Base-by-base conservation (phyloP, 2,888 invertebrate genomes). In the Leucophenga maculata region DNA sequence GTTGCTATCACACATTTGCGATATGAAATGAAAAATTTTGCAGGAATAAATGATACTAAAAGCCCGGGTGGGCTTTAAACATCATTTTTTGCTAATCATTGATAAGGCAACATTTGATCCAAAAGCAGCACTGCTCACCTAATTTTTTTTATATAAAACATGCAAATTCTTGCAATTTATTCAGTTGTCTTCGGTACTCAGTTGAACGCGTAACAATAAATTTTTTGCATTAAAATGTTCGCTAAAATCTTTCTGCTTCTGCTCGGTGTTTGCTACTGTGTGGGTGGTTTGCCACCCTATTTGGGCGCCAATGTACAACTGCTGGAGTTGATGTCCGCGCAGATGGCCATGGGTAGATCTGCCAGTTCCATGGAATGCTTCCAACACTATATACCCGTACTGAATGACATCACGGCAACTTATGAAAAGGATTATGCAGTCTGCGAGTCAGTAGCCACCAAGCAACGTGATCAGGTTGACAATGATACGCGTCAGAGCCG, bases 221-320 rank as follows among this genome's bases (percentile, higher is more conserved):
- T 46, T 14, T 59, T 60, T 52, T 13, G 11, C n/a, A n/a, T n/a
- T n/a, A 65, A 69, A 54, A 78, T 78, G 78, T 72, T 70, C 31
- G 46, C 65, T 6, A 76, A 75, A 69, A 52, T 68, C 11, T 32
- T 74, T 18, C 22, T 57, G 1, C 26, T 78, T 4, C 46, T 76
- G 54, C 18, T 78, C 64, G 66, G 54, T 3, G 20, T 72, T 16
- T 72, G 67, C 67, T 8, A 66, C 18, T 57, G 69, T 16, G 14
- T 71, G 54, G 75, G 75, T n/a, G 2, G 57, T 13, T 31, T 67
- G 6, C 72, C 73, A 8, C 22, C 55, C 9, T 50, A 55, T 8
- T 18, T 69, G 9, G 52, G 39, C 11, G 2, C 67, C 1, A 67
- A 77, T 8, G 22, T 57, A 22, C 57, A 48, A 26, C 16, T 78